Evolutionary conservation across 2,113 vertebrate species (phyloP).

Genomic region (Labeo rohita): DNA sequence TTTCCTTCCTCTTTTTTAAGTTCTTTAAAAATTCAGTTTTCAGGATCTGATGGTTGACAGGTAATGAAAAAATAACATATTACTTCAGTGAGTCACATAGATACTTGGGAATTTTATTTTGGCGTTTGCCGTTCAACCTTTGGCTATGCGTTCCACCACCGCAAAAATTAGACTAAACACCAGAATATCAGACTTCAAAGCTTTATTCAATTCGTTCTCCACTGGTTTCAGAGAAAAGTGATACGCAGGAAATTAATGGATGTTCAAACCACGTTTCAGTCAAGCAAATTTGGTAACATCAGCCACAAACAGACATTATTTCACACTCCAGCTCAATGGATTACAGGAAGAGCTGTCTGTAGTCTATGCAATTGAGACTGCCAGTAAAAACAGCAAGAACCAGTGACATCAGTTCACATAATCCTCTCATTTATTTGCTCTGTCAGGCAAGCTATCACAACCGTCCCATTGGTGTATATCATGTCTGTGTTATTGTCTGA

Average conservation of each 20-base stretch:
- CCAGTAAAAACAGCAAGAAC: slow-evolving; percentile 62
- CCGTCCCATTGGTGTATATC: slow-evolving; percentile 47
- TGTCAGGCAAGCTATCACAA: slow-evolving; percentile 47
- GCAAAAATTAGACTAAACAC: slow-evolving; percentile 3
- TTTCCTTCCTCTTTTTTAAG: slow-evolving; percentile 37
- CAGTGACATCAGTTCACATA: slow-evolving; percentile 56
- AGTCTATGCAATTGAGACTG: slow-evolving; percentile 58
- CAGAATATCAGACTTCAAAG: slow-evolving; percentile 24
- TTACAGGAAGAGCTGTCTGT: slow-evolving; percentile 57
- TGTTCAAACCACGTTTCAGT: background rate
- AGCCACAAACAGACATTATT: slow-evolving; percentile 51
- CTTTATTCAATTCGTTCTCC: background rate
- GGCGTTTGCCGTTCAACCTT: background rate
- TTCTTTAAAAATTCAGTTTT: slow-evolving; percentile 8
- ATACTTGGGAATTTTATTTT: slow-evolving; percentile 7
- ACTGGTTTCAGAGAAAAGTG: background rate
- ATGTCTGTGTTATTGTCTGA: slow-evolving; percentile 53
- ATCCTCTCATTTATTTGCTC: slow-evolving; percentile 50
- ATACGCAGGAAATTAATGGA: background rate
- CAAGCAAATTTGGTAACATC: slow-evolving; percentile 17
- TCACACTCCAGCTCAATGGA: slow-evolving; percentile 57
- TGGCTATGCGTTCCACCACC: background rate
- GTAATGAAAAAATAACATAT: slow-evolving; percentile 1
- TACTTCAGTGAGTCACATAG: background rate
- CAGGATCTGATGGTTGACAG: slow-evolving; percentile 22